These are phyloP conservation scores for Ochotona princeps DNA, from an alignment of 2,113 vertebrate species.

Conservation along the genomic window DNA sequence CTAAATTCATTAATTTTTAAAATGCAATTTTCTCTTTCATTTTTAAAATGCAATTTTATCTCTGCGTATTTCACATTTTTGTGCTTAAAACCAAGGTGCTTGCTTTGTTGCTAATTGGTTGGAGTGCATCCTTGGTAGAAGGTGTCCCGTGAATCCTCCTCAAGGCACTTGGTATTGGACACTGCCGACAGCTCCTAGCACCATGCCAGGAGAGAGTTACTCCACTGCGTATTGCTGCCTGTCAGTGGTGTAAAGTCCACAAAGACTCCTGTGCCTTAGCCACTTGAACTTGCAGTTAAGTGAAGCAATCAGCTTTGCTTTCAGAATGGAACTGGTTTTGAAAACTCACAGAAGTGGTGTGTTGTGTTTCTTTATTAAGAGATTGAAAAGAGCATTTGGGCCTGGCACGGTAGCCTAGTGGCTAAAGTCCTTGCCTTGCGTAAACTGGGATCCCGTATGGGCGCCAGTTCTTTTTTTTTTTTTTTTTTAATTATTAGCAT, in stretches of 20 bases:
- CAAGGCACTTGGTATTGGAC: background rate
- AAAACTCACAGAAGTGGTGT: slow-evolving; percentile 55
- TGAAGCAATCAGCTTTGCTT: slow-evolving; percentile 74
- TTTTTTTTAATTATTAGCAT: too few species aligned
- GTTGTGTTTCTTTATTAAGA: background rate
- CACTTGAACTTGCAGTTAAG: slow-evolving; percentile 73
- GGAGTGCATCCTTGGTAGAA: background rate
- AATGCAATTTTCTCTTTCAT: slow-evolving; percentile 24
- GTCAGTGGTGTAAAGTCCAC: slow-evolving; percentile 27
- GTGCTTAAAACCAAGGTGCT: slow-evolving; percentile 23
- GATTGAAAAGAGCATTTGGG: slow-evolving; percentile 1
- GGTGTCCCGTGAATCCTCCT: background rate
- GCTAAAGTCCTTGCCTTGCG: too few species aligned
- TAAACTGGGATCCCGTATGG: too few species aligned
- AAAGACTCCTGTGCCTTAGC: slow-evolving; percentile 49
- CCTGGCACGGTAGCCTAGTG: too few species aligned
- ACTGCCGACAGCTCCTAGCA: background rate
- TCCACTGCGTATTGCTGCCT: background rate
- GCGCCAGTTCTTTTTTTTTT: too few species aligned
- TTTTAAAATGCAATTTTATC: slow-evolving; percentile 6
- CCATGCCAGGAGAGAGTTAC: background rate
- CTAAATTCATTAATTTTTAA: slow-evolving; percentile 8
- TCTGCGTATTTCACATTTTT: background rate
- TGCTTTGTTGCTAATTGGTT: background rate
- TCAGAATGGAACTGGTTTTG: slow-evolving; percentile 76